A percentile compares a stretch with the other conserved stretches of the same genome.
phyloP scores from a whole-genome alignment of 2,797 vertebrate species.

The Trachops cirrhosus region DNA sequence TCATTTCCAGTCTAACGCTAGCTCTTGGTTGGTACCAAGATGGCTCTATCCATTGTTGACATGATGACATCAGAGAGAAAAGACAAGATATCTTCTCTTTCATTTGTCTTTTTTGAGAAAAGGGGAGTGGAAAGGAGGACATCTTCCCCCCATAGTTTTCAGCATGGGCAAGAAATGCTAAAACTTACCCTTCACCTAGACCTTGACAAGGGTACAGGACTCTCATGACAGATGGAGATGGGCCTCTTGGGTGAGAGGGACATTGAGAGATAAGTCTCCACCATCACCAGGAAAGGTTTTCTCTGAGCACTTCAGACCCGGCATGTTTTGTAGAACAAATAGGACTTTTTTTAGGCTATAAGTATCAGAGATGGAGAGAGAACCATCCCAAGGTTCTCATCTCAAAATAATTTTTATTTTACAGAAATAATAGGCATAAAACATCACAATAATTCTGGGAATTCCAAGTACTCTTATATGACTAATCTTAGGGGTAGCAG shows the following conservation, averaged over 20 bases:
- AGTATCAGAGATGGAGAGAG: not conserved
- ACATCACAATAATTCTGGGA: not conserved
- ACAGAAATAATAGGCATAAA: not conserved
- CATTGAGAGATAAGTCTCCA: not conserved
- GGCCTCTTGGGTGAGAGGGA: not conserved
- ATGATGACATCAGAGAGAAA: not conserved
- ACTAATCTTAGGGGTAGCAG: accelerated
- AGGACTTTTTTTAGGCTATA: not conserved
- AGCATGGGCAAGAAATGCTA: not conserved
- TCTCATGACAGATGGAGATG: not conserved
- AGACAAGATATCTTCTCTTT: not conserved
- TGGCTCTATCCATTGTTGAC: not conserved
- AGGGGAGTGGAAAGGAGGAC: not conserved
- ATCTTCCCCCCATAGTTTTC: not conserved
- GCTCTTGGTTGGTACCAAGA: not conserved
- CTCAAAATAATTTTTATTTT: too few species aligned
- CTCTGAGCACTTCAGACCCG: not conserved
- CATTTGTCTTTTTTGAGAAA: not conserved
- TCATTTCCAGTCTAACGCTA: not conserved
- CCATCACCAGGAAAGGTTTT: not conserved
- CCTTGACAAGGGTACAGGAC: not conserved
- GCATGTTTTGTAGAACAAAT: not conserved
- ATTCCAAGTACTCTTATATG: not conserved
- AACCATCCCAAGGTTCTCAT: not conserved
- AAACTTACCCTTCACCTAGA: not conserved